Evolutionary conservation across 1,140 invertebrate species (phyloP), one percentile per base, ranked within the genome.

Genomic region (Drosophila seguyi): DNA sequence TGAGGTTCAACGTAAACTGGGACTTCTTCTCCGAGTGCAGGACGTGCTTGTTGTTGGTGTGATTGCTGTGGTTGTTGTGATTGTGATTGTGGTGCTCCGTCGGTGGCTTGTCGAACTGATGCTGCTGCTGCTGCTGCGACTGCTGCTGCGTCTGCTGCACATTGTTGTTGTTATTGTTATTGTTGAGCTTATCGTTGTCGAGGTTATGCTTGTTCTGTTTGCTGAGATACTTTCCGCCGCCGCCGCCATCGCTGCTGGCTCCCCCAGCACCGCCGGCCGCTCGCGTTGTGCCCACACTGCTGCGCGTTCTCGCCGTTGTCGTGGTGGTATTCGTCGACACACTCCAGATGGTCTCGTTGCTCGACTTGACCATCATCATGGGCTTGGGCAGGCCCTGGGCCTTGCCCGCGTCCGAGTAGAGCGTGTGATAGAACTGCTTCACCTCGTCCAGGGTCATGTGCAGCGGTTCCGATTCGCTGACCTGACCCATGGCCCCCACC

Each of bases 391-490:
- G 6, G 10, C 29, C 58, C 31, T 44, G 45, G 18, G 52, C 31
- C 39, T 80, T 83, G 42, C 77, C 82, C 2, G 91, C 85, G 91
- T 95, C 96, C 7, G 96, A 96, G 88, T 97, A 97, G 16, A 97
- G 92, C 1, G 95, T 96, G 62, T 97, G 95, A 69, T 97, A 93
- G 92, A 97, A 97, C 81, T 96, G 95, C 72, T 96, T 94, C 72
- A 98, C 97, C 93, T 98, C 97, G 67, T 97, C 96, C 20, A 98
- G 92, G 11, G 97, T 97, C 95, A 98, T 96, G 87, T 97, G 97
- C 61, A 97, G 95, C 2, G 97, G 97, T 81, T 97, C 97, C 14
- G 84, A 72, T 6, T 69, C 66, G 22, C 66, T 72, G 2, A 39
- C 36, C 13, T 68, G 41, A 1, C 36, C 31, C 52, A 16, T 53